phyloP scores from a whole-genome alignment of 2,888 invertebrate species.

The Salpingus planirostris region DNA sequence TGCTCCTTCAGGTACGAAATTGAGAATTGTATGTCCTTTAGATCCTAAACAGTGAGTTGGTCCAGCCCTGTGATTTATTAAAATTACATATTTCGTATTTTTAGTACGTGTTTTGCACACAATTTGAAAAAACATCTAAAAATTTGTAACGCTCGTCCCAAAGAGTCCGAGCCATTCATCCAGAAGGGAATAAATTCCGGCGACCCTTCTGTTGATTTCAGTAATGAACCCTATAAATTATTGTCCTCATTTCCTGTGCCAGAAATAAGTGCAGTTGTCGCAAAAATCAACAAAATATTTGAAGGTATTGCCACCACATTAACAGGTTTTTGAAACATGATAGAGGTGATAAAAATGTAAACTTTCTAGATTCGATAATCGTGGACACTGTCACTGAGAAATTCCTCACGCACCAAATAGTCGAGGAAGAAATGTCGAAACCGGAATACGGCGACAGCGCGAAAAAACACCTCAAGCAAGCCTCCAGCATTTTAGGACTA shows the following conservation, averaged over 20 bases:
- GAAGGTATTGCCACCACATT: constrained; percentile 21
- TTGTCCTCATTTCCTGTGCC: constrained; percentile 38
- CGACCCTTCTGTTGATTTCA: constrained; percentile 6
- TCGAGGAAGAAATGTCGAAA: constrained; percentile 45
- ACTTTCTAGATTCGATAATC: neutral
- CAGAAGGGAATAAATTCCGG: constrained; percentile 44
- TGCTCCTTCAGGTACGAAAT: constrained; percentile 22
- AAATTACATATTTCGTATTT: constrained; percentile 23
- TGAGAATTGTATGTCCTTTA: constrained; percentile 60
- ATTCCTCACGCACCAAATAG: constrained; percentile 39
- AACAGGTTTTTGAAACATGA: neutral
- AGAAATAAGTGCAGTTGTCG: constrained; percentile 39
- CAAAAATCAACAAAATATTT: constrained; percentile 41
- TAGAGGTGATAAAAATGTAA: too few species aligned
- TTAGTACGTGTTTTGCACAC: constrained; percentile 56
- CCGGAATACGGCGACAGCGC: constrained; percentile 53
- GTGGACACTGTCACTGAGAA: constrained; percentile 26
- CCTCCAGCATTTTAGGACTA: constrained; percentile 65
- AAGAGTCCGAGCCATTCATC: constrained; percentile 47
- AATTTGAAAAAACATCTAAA: constrained; percentile 61
- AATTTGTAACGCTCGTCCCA: constrained; percentile 61
- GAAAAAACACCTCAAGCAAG: constrained; percentile 69
- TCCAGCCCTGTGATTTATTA: neutral
- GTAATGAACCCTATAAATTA: constrained; percentile 23
- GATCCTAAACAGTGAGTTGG: constrained; percentile 60